Evolutionary conservation across 2,113 vertebrate genomes (phyloP).

Genomic region (Epinephelus cyanopodus): DNA sequence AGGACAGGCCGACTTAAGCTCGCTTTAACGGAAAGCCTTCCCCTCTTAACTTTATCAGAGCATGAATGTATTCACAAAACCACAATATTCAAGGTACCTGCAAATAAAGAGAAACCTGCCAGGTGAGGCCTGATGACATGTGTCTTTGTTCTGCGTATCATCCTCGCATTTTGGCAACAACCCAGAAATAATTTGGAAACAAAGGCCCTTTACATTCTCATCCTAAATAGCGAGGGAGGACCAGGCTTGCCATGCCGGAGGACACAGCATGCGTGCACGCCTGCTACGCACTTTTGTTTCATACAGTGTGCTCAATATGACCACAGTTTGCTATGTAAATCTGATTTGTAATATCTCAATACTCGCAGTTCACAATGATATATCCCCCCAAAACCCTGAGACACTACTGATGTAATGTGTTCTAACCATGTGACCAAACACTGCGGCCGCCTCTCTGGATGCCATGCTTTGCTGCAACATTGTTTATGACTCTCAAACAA

Average conservation of each 20-base stretch:
- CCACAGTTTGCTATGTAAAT: conserved; percentile 27
- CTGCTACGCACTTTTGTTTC: conserved; percentile 52
- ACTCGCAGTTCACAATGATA: background rate
- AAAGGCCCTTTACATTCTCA: conserved; percentile 71
- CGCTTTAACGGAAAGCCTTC: conserved; percentile 41
- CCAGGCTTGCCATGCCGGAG: conserved; percentile 41
- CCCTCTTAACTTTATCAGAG: conserved; percentile 33
- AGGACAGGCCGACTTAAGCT: conserved; percentile 54
- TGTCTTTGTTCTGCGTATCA: conserved; percentile 67
- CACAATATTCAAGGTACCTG: conserved; percentile 36
- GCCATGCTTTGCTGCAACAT: conserved; percentile 66
- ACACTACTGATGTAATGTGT: conserved; percentile 36
- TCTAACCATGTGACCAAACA: conserved; percentile 52
- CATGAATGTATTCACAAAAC: conserved; percentile 38
- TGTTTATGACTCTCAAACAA: conserved; percentile 82
- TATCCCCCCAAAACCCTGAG: conserved; percentile 2
- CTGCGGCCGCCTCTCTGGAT: conserved; percentile 48
- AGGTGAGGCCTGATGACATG: conserved; percentile 54
- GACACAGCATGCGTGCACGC: conserved; percentile 42
- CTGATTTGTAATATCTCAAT: conserved; percentile 6
- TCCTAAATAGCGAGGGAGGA: conserved; percentile 51
- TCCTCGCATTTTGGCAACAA: conserved; percentile 59
- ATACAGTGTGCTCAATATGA: conserved; percentile 2
- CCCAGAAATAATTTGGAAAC: conserved; percentile 69
- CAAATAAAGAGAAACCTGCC: conserved; percentile 57